A percentile compares a stretch with the other conserved stretches of the same genome.
Evolutionary conservation across 2,888 invertebrate species (phyloP).

Genomic region (Morpho achilles): DNA sequence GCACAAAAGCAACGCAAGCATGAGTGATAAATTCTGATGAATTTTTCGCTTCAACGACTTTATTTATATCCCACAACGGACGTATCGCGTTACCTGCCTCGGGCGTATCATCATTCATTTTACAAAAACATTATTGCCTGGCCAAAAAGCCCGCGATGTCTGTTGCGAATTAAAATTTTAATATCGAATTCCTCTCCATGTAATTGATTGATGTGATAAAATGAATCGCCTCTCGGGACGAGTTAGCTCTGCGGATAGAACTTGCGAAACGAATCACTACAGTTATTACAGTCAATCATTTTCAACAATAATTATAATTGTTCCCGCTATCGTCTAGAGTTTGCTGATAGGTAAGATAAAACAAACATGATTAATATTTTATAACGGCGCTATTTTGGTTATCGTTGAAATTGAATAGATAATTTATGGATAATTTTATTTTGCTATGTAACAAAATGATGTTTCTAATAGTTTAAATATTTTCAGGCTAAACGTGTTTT

Average conservation of each 20-base stretch:
- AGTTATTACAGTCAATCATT: constrained; percentile 45
- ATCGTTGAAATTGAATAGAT: no score
- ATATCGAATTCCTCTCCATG: constrained; percentile 47
- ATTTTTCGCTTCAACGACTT: constrained; percentile 66
- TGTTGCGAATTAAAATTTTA: constrained; percentile 53
- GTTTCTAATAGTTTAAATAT: no score
- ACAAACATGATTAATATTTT: not conserved
- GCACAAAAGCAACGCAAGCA: constrained; percentile 34
- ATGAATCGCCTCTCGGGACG: constrained; percentile 50
- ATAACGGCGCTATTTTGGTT: not conserved
- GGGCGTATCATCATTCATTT: constrained; percentile 60
- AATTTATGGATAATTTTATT: no score
- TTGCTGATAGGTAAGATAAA: not conserved
- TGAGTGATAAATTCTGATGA: constrained; percentile 58
- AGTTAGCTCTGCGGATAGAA: constrained; percentile 38
- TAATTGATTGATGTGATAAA: constrained; percentile 69
- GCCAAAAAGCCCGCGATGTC: constrained; percentile 43
- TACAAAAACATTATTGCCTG: constrained; percentile 58
- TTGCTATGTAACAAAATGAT: no score
- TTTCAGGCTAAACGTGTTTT: no score
- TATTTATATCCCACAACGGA: constrained; percentile 59
- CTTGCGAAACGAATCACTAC: constrained; percentile 50
- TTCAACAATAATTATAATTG: constrained; percentile 41
- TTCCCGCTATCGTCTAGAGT: constrained; percentile 21
- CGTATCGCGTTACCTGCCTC: constrained; percentile 58